Conservation (phyloP, 2,888 invertebrate genomes). For the Synergus itoensis region DNA sequence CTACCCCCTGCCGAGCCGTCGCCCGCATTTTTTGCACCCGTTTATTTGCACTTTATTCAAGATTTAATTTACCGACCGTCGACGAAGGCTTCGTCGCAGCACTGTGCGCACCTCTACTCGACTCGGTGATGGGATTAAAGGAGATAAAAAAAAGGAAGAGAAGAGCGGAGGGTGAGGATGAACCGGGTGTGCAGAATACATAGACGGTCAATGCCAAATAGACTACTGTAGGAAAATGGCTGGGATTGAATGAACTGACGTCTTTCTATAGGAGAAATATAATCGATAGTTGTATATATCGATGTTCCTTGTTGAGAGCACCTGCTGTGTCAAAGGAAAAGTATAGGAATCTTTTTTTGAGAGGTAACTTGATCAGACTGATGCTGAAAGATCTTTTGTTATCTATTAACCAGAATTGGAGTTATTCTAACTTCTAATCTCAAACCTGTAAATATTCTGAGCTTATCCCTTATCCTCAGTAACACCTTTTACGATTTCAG, state of each 20-base stretch:
- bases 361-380: not conserved
- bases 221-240: slow-evolving; percentile 46
- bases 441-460: no score
- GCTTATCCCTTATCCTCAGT: not conserved
- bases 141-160: slow-evolving; percentile 58
- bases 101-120: slow-evolving; percentile 57
- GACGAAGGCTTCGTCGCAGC: slow-evolving; percentile 65
- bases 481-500: not conserved
- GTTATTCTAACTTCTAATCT: no score
- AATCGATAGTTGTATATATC: slow-evolving; percentile 48
- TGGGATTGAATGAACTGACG: slow-evolving; percentile 28
- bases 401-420: not conserved
- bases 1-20: slow-evolving; percentile 60
- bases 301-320: not conserved
- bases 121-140: slow-evolving; percentile 69
- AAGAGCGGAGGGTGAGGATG: slow-evolving; percentile 48
- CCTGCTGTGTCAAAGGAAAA: not conserved
- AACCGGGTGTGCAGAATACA: slow-evolving; percentile 47
- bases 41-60: slow-evolving; percentile 77
- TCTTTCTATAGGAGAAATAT: slow-evolving; percentile 37
- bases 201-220: slow-evolving; percentile 44
- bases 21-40: slow-evolving; percentile 60
- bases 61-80: slow-evolving; percentile 76
- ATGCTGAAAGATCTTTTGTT: not conserved
- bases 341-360: not conserved